A percentile compares a stretch with the other conserved stretches of the same genome.
Evolutionary conservation across 2,113 vertebrate species (phyloP).

Genomic region (Antechinus flavipes): DNA sequence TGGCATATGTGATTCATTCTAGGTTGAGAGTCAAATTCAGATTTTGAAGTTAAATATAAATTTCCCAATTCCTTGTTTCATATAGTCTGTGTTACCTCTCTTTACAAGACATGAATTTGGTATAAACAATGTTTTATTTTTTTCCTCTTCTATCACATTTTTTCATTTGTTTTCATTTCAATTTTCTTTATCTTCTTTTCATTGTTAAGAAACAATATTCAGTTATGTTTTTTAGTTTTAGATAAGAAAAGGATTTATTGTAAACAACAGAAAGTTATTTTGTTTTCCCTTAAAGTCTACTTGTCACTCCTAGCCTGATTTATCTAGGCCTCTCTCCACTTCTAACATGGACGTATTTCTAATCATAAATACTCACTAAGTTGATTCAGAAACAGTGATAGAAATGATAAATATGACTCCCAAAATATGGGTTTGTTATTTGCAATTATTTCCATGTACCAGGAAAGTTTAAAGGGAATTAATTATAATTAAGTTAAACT

Average conservation of each 20-base stretch:
- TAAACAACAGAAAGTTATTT: neutral
- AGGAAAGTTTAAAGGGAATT: neutral
- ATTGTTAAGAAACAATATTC: neutral
- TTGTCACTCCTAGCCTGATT: neutral
- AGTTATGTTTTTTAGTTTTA: neutral
- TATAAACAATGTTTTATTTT: neutral
- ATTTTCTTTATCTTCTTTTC: neutral
- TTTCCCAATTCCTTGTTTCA: neutral
- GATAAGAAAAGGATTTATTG: neutral
- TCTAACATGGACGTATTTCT: neutral
- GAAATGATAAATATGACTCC: neutral
- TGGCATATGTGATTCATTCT: neutral
- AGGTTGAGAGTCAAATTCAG: neutral
- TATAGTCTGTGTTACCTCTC: neutral
- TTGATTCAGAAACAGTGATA: neutral
- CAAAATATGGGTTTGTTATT: neutral
- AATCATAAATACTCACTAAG: neutral
- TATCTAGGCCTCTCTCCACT: neutral
- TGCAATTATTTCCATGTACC: neutral
- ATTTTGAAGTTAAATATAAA: neutral
- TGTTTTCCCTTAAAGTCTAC: neutral
- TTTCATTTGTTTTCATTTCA: neutral
- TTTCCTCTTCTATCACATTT: neutral
- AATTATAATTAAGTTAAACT: neutral
- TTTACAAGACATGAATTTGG: neutral